A percentile compares a stretch with the other conserved stretches of the same genome.
These are phyloP conservation scores for Drosophila repleta DNA, from an alignment of 1,140 invertebrate species.

Conservation along the genomic window DNA sequence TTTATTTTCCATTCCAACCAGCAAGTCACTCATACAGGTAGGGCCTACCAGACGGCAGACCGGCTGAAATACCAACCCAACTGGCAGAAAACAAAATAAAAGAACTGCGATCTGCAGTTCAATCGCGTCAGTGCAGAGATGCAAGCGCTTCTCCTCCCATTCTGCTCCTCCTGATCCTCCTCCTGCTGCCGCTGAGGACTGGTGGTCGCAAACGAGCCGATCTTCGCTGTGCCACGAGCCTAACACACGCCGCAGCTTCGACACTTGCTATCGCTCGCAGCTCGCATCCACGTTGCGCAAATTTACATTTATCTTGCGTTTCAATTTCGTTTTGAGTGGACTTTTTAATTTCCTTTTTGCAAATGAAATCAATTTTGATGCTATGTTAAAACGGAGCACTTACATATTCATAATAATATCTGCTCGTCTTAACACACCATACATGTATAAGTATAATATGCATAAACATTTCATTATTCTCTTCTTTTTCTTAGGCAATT, in stretches of 20 bases:
- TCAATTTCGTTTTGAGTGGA: slow-evolving; percentile 80
- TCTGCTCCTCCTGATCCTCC: slow-evolving; percentile 11
- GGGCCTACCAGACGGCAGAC: slow-evolving; percentile 24
- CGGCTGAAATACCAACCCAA: slow-evolving; percentile 23
- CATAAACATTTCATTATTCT: neutral
- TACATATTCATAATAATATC: slow-evolving; percentile 26
- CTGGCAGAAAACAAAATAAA: slow-evolving; percentile 9
- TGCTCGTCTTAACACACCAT: slow-evolving; percentile 5
- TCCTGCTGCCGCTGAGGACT: neutral
- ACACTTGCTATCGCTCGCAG: slow-evolving; percentile 65
- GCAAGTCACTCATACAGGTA: slow-evolving; percentile 36
- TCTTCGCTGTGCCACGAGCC: slow-evolving; percentile 76
- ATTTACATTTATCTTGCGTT: slow-evolving; percentile 82
- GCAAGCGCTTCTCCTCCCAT: slow-evolving; percentile 17
- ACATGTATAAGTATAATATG: neutral
- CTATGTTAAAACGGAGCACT: slow-evolving; percentile 28
- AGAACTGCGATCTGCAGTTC: slow-evolving; percentile 35
- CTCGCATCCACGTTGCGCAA: slow-evolving; percentile 64
- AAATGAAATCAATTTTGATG: slow-evolving; percentile 82
- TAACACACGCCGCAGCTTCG: slow-evolving; percentile 78
- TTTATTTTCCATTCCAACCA: slow-evolving; percentile 16
- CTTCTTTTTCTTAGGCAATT: neutral
- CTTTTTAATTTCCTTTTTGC: slow-evolving; percentile 80
- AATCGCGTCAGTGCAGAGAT: slow-evolving; percentile 27
- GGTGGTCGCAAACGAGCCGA: slow-evolving; percentile 22